Conservation (phyloP, 2,888 invertebrate genomes). For the Lymantria monacha region DNA sequence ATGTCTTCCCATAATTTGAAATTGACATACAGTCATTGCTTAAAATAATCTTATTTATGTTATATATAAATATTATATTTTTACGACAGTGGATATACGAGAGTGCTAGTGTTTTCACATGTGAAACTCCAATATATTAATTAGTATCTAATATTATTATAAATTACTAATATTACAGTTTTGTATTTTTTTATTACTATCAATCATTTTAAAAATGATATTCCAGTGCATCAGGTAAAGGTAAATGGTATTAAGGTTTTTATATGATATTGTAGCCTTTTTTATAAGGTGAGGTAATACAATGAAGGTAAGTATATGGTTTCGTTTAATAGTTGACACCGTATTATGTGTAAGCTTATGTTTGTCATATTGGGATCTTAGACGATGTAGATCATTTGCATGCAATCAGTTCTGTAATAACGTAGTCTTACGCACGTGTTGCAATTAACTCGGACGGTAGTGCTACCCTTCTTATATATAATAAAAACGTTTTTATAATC, state of each 20-base stretch:
- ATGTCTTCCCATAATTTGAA: slow-evolving; percentile 82
- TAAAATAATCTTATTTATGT: slow-evolving; percentile 73
- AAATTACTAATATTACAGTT: slow-evolving; percentile 70
- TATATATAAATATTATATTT: slow-evolving; percentile 70
- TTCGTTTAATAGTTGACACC: slow-evolving; percentile 30
- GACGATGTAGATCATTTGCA: slow-evolving; percentile 57
- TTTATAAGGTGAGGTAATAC: slow-evolving; percentile 65
- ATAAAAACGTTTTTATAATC: slow-evolving; percentile 36
- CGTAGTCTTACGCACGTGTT: slow-evolving; percentile 36
- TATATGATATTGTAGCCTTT: slow-evolving; percentile 61
- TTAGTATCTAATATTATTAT: slow-evolving; percentile 77
- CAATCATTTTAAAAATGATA: slow-evolving; percentile 50
- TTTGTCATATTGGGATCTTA: slow-evolving; percentile 60
- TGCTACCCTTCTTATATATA: slow-evolving; percentile 15
- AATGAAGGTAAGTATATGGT: slow-evolving; percentile 61
- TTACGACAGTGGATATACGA: slow-evolving; percentile 67
- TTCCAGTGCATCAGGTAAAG: slow-evolving; percentile 76
- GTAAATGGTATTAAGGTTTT: slow-evolving; percentile 66
- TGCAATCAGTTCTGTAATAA: slow-evolving; percentile 46
- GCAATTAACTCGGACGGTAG: slow-evolving; percentile 34
- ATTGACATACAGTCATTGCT: slow-evolving; percentile 74
- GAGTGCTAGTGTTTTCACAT: slow-evolving; percentile 83
- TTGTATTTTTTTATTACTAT: slow-evolving; percentile 63
- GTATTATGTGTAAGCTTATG: slow-evolving; percentile 52
- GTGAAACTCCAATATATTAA: slow-evolving; percentile 77